phyloP scores from a whole-genome alignment of 2,113 vertebrate genomes.

The Neotoma lepida region DNA sequence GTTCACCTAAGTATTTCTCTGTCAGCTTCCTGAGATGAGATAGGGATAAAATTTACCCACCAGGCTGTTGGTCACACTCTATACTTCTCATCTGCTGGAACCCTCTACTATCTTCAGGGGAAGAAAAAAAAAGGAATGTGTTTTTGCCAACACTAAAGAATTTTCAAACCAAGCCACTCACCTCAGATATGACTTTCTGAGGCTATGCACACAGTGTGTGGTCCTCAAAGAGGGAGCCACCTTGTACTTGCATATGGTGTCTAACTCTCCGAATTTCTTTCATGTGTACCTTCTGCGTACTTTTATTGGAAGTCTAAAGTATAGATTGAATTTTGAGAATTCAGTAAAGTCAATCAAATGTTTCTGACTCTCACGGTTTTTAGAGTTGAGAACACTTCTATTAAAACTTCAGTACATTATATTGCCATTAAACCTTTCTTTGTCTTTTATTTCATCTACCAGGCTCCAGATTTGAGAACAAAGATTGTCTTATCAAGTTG shows the following conservation, averaged over 20 bases:
- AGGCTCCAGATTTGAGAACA: neutral
- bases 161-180: neutral
- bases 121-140: neutral
- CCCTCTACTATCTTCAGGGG: neutral
- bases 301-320: neutral
- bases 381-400: neutral
- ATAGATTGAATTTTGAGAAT: neutral
- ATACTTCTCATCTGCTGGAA: neutral
- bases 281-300: neutral
- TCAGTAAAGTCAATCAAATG: neutral
- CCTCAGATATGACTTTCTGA: neutral
- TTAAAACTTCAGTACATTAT: neutral
- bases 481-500: neutral
- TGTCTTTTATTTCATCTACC: neutral
- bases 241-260: neutral
- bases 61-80: too few relatives aligned
- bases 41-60: neutral
- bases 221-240: neutral
- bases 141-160: neutral
- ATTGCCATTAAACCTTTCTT: neutral
- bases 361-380: neutral
- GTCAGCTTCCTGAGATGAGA: neutral
- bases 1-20: neutral
- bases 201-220: neutral
- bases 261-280: neutral